phyloP scores from a whole-genome alignment of 2,888 invertebrate species.

The Dione juno region DNA sequence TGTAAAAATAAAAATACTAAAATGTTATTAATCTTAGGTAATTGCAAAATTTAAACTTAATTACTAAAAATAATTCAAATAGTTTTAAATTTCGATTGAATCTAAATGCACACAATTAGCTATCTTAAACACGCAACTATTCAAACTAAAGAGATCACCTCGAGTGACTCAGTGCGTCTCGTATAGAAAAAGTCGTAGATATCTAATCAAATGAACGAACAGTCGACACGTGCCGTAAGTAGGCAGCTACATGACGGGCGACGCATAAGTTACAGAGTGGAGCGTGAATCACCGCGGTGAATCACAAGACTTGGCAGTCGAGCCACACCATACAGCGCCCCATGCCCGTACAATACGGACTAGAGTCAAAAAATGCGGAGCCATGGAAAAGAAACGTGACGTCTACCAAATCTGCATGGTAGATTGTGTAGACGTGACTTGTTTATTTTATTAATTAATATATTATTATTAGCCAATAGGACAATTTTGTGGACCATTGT shows the following conservation, averaged over 20 bases:
- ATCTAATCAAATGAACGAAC: constrained; percentile 9
- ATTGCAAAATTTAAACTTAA: too few species aligned
- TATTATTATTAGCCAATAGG: neutral
- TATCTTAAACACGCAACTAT: too few species aligned
- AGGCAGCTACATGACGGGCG: constrained; percentile 29
- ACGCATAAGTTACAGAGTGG: constrained; percentile 39
- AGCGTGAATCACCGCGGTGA: constrained; percentile 48
- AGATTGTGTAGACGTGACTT: constrained; percentile 23
- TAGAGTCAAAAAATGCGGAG: constrained; percentile 12
- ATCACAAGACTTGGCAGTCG: constrained; percentile 42
- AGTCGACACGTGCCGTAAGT: constrained; percentile 40
- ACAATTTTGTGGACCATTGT: too few species aligned
- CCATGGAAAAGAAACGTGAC: constrained; percentile 20
- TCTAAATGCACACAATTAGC: too few species aligned
- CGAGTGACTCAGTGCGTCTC: neutral
- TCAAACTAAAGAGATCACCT: too few species aligned
- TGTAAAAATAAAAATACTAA: too few species aligned
- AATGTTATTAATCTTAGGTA: too few species aligned
- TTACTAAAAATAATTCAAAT: too few species aligned
- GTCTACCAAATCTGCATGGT: constrained; percentile 20
- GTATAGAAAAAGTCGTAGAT: neutral
- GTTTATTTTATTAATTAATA: constrained; percentile 22
- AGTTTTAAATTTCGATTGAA: too few species aligned
- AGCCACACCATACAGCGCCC: constrained; percentile 38
- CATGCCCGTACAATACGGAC: constrained; percentile 31